A percentile compares a stretch with the other conserved stretches of the same genome.
Evolutionary conservation across 92 coral and sea anemone genomes (phyloP).

Genomic region (Bergia puertoricense): DNA sequence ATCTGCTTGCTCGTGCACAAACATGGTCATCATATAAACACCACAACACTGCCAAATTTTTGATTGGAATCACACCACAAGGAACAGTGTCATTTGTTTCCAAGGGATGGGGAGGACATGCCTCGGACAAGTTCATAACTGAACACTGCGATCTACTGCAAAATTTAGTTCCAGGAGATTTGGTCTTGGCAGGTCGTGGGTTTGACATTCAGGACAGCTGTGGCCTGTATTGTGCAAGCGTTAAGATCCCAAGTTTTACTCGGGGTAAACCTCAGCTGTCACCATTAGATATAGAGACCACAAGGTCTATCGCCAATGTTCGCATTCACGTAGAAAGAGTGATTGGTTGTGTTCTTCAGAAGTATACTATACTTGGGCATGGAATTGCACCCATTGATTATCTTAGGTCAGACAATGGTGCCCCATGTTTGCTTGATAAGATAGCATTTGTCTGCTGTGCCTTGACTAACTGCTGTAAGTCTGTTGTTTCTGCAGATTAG

Average conservation of each 20-base stretch:
- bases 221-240: conserved; percentile 52
- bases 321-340: conserved; percentile 69
- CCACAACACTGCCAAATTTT: neutral
- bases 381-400: conserved; percentile 53
- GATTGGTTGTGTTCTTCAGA: conserved; percentile 63
- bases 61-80: conserved; percentile 58
- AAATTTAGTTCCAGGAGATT: conserved; percentile 54
- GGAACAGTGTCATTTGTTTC: conserved; percentile 58
- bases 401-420: conserved; percentile 51
- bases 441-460: conserved; percentile 76
- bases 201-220: conserved; percentile 61
- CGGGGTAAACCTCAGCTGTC: conserved; percentile 61
- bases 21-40: conserved; percentile 51
- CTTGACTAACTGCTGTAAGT: conserved; percentile 68
- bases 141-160: conserved; percentile 55
- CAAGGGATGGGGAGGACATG: conserved; percentile 64
- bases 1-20: conserved; percentile 57
- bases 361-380: conserved; percentile 67
- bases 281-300: conserved; percentile 46
- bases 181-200: conserved; percentile 54
- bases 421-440: conserved; percentile 59
- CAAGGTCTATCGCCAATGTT: conserved; percentile 67
- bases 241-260: conserved; percentile 62
- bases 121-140: conserved; percentile 57
- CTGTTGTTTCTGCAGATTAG: conserved; percentile 60